Evolutionary conservation across 2,888 invertebrate species (phyloP).

Genomic region (Tachina fera): DNA sequence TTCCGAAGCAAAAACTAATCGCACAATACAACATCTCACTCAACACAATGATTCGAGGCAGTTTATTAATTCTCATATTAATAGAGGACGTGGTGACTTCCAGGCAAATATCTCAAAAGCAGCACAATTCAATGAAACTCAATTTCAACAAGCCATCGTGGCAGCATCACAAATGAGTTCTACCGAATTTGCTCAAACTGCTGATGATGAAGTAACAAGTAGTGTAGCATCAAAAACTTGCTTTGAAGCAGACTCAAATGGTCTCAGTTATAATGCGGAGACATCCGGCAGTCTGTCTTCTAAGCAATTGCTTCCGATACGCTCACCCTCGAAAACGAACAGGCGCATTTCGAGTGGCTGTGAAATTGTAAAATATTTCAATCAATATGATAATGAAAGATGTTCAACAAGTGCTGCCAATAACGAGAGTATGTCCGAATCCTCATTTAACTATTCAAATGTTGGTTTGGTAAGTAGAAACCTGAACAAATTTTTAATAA

Average conservation of each 20-base stretch:
- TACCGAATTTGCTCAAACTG: conserved; percentile 53
- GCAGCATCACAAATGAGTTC: conserved; percentile 41
- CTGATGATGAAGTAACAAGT: conserved; percentile 66
- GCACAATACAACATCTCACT: not conserved
- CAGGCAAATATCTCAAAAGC: conserved; percentile 40
- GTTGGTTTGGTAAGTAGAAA: conserved; percentile 77
- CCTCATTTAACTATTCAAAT: conserved; percentile 77
- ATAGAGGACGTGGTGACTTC: conserved; percentile 75
- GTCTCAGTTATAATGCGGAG: conserved; percentile 69
- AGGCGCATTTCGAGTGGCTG: conserved; percentile 70
- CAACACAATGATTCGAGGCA: conserved; percentile 7
- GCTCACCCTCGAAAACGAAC: conserved; percentile 34
- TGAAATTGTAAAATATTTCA: conserved; percentile 76
- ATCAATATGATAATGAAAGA: conserved; percentile 75
- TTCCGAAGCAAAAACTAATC: not conserved
- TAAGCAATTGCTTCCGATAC: not conserved
- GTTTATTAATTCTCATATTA: conserved; percentile 74
- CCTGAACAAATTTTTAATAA: not conserved
- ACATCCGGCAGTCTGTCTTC: conserved; percentile 4
- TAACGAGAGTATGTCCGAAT: conserved; percentile 75
- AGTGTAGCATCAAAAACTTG: conserved; percentile 36
- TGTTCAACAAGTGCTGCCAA: conserved; percentile 69
- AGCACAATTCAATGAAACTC: conserved; percentile 54
- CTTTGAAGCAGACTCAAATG: conserved; percentile 38
- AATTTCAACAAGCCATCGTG: conserved; percentile 54